A percentile compares a stretch with the other conserved stretches of the same genome.
Conservation (phyloP, 2,888 invertebrate genomes). For the Sarcophaga variegata region DNA sequence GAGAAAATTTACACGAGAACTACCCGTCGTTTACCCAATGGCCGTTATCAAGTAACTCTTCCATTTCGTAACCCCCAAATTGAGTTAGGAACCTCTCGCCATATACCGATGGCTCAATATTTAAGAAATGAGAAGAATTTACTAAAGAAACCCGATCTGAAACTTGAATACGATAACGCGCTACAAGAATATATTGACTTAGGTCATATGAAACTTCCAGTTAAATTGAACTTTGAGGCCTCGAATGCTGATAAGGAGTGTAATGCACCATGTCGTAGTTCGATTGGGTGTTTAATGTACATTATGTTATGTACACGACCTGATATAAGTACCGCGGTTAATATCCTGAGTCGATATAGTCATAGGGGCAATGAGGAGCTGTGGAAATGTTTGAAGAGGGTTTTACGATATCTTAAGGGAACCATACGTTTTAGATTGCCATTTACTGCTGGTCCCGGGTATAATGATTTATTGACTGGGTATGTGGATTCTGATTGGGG, state of each 20-base stretch:
- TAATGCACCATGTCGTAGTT: constrained; percentile 54
- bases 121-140: too few relatives aligned
- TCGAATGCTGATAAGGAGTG: constrained; percentile 48
- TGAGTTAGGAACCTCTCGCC: too few relatives aligned
- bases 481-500: constrained; percentile 71
- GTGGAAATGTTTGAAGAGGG: constrained; percentile 35
- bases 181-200: too few relatives aligned
- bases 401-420: constrained; percentile 30
- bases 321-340: constrained; percentile 56
- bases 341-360: constrained; percentile 53
- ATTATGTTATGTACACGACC: constrained; percentile 60
- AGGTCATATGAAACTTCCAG: neutral
- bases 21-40: too few relatives aligned
- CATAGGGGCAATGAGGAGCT: constrained; percentile 45
- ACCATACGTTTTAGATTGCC: constrained; percentile 43
- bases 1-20: too few relatives aligned
- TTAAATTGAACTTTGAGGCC: constrained; percentile 52
- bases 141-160: too few relatives aligned
- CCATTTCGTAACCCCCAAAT: too few relatives aligned
- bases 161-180: too few relatives aligned
- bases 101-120: too few relatives aligned
- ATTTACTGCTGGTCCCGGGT: constrained; percentile 20
- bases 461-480: constrained; percentile 59
- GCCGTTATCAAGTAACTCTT: too few relatives aligned
- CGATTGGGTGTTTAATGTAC: constrained; percentile 37